Evolutionary conservation across 2,888 invertebrate genomes (phyloP).

Genomic region (Harpalus rubripes): DNA sequence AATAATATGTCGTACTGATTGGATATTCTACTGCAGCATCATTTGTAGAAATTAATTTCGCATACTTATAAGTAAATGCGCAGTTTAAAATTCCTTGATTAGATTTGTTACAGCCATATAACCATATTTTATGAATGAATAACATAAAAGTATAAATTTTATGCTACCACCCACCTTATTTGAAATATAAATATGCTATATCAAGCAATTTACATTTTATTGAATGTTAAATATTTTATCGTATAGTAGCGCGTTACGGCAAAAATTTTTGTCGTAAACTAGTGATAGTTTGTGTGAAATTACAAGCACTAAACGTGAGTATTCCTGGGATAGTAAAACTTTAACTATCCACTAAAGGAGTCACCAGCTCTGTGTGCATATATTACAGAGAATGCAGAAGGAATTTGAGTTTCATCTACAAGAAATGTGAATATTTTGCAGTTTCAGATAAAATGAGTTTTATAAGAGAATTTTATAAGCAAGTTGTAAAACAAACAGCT

Average conservation of each 20-base stretch:
- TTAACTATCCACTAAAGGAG: not conserved
- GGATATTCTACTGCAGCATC: no score
- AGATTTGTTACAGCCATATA: not conserved
- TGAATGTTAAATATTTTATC: slow-evolving; percentile 13
- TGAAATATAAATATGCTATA: slow-evolving; percentile 25
- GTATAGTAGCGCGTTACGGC: not conserved
- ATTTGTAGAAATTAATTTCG: no score
- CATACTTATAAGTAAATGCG: no score
- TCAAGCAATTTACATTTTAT: not conserved
- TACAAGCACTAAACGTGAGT: slow-evolving; percentile 9
- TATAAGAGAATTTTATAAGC: not conserved
- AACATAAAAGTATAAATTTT: not conserved
- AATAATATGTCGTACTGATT: no score
- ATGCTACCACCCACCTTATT: not conserved
- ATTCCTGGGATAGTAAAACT: slow-evolving; percentile 16
- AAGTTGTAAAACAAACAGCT: not conserved
- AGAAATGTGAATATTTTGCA: not conserved
- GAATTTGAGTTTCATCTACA: not conserved
- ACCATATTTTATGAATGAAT: not conserved
- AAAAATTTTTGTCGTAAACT: not conserved
- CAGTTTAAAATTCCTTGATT: not conserved
- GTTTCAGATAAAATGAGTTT: not conserved
- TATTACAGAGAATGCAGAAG: not conserved
- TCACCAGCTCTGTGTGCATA: not conserved
- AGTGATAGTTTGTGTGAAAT: slow-evolving; percentile 1